These are phyloP conservation scores for Lochmaea capreae DNA, from an alignment of 2,888 invertebrate genomes.

Conservation along the genomic window DNA sequence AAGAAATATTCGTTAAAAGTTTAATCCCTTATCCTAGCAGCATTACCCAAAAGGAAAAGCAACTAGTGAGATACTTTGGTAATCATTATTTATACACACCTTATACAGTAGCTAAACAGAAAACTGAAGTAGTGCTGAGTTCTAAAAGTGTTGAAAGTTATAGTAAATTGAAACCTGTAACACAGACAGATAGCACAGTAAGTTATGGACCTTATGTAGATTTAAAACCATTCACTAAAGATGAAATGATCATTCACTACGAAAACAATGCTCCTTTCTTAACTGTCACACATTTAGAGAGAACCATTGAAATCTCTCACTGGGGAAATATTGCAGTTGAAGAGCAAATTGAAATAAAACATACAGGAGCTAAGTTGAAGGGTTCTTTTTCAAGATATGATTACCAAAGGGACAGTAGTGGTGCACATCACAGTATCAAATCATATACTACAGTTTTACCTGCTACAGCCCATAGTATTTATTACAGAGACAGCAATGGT, in stretches of 20 bases:
- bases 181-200: slow-evolving; percentile 83
- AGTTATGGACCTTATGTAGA: slow-evolving; percentile 91
- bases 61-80: slow-evolving; percentile 88
- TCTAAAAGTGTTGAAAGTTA: slow-evolving; percentile 85
- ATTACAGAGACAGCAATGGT: slow-evolving; percentile 98
- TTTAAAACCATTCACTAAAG: slow-evolving; percentile 69
- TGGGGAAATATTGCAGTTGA: slow-evolving; percentile 99
- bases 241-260: slow-evolving; percentile 85
- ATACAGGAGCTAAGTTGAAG: slow-evolving; percentile 93
- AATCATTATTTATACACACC: slow-evolving; percentile 87
- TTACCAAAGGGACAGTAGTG: slow-evolving; percentile 92
- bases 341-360: slow-evolving; percentile 91
- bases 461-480: slow-evolving; percentile 93
- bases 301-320: slow-evolving; percentile 95
- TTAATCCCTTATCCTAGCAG: slow-evolving; percentile 87
- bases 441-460: slow-evolving; percentile 89
- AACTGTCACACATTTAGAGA: slow-evolving; percentile 81
- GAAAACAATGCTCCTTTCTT: slow-evolving; percentile 97
- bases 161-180: slow-evolving; percentile 83
- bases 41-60: slow-evolving; percentile 93
- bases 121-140: slow-evolving; percentile 76
- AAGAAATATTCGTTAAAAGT: slow-evolving; percentile 80
- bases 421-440: slow-evolving; percentile 89
- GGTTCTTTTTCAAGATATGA: slow-evolving; percentile 98
- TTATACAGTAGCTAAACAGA: slow-evolving; percentile 84